Evolutionary conservation across 2,797 vertebrate species (phyloP).

Genomic region (Intellagama lesueurii): DNA sequence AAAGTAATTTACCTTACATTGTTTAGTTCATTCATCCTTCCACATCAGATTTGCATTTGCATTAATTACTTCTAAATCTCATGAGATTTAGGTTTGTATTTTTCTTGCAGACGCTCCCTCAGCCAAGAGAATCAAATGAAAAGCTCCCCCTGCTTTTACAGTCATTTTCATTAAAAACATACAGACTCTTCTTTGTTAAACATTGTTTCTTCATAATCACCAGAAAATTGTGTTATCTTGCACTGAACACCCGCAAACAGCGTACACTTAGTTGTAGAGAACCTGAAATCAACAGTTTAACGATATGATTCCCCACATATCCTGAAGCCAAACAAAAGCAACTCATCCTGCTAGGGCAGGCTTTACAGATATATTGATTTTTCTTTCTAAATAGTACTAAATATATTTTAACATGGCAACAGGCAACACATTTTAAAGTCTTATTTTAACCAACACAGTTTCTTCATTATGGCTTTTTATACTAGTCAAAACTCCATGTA

Average conservation of each 20-base stretch:
- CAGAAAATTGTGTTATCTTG: slow-evolving; percentile 19
- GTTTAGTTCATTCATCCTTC: slow-evolving; percentile 73
- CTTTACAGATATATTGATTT: slow-evolving; percentile 34
- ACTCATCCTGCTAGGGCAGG: slow-evolving; percentile 31
- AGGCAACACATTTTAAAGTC: not conserved
- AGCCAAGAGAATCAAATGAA: slow-evolving; percentile 49
- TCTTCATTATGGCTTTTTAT: slow-evolving; percentile 40
- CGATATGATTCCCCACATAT: slow-evolving; percentile 25
- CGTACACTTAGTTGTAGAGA: slow-evolving; percentile 34
- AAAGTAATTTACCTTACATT: slow-evolving; percentile 70
- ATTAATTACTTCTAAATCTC: slow-evolving; percentile 72
- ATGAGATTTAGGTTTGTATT: slow-evolving; percentile 63
- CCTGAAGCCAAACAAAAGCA: slow-evolving; percentile 1
- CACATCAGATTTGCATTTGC: slow-evolving; percentile 72
- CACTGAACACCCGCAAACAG: not conserved
- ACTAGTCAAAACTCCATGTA: slow-evolving; percentile 33
- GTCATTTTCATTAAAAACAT: slow-evolving; percentile 36
- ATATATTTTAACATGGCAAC: slow-evolving; percentile 28
- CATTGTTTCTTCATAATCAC: not conserved
- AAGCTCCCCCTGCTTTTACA: not conserved
- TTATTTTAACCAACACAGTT: slow-evolving; percentile 48
- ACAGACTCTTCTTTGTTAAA: not conserved
- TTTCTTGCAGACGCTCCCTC: slow-evolving; percentile 51
- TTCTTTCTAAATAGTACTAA: slow-evolving; percentile 45
- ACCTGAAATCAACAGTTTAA: slow-evolving; percentile 22